Evolutionary conservation across 2,113 vertebrate genomes (phyloP).

Genomic region (Takifugu bimaculatus): DNA sequence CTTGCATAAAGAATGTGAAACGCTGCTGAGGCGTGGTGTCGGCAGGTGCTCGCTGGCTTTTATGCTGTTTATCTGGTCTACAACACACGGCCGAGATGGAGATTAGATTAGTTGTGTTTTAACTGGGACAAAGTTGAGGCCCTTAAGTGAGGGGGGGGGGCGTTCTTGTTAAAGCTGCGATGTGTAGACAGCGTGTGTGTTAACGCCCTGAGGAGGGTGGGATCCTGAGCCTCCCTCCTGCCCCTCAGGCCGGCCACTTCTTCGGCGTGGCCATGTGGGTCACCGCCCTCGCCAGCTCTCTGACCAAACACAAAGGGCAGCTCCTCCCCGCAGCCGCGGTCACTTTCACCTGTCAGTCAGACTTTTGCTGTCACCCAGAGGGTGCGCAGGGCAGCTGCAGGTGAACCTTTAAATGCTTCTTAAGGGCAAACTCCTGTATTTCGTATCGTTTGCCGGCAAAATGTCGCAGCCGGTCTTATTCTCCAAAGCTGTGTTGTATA

Average conservation of each 20-base stretch:
- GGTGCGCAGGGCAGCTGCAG: conserved; percentile 23
- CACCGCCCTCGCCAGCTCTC: conserved; percentile 33
- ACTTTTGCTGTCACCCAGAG: conserved; percentile 18
- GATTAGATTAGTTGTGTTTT: conserved; percentile 44
- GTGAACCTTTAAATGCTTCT: conserved; percentile 32
- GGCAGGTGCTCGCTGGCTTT: conserved; percentile 31
- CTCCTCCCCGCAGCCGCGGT: conserved; percentile 46
- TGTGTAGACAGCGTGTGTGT: neutral
- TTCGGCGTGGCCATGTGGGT: conserved; percentile 41
- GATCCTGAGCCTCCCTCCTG: conserved; percentile 11
- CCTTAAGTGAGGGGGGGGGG: conserved; percentile 12
- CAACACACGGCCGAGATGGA: conserved; percentile 38
- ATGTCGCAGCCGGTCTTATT: neutral
- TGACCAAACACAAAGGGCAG: conserved; percentile 68
- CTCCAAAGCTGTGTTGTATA: neutral
- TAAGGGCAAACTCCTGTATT: neutral
- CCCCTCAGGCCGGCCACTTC: conserved; percentile 41
- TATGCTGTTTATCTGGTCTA: conserved; percentile 23
- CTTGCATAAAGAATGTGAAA: conserved; percentile 1
- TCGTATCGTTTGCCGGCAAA: neutral
- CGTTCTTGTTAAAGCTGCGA: conserved; percentile 8
- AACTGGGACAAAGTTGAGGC: conserved; percentile 17
- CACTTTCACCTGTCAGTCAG: conserved; percentile 76
- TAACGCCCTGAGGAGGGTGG: conserved; percentile 27
- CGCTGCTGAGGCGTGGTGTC: conserved; percentile 22